phyloP scores from a whole-genome alignment of 2,113 vertebrate species.

The Caretta caretta region DNA sequence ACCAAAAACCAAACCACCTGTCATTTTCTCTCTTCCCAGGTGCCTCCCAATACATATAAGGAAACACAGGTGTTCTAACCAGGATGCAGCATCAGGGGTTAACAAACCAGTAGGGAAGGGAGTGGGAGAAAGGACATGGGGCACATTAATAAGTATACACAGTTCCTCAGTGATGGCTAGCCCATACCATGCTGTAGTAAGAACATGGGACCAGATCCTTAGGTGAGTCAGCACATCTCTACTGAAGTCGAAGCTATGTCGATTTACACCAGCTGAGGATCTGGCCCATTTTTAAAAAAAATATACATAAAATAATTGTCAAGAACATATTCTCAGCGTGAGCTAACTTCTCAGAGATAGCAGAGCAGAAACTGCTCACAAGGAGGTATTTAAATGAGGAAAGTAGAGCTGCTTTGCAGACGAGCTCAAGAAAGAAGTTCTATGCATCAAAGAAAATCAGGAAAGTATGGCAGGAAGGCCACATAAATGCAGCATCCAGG shows the following conservation, averaged over 20 bases:
- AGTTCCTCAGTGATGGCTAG: rapidly evolving
- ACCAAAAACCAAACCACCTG: not conserved
- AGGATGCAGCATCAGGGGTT: slow-evolving; percentile 7
- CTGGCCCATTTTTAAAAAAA: not conserved
- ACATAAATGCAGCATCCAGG: not conserved
- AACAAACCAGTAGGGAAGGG: not conserved
- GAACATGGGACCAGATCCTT: not conserved
- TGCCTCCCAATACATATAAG: slow-evolving; percentile 6
- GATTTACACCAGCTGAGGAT: not conserved
- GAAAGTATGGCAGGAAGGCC: not conserved
- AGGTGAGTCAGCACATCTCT: not conserved
- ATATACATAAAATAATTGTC: not conserved
- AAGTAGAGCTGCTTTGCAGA: not conserved
- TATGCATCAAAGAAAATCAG: not conserved
- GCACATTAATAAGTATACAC: not conserved
- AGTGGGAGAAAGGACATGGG: not conserved
- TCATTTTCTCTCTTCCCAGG: slow-evolving; percentile 6
- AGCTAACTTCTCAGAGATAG: not conserved
- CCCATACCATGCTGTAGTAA: not conserved
- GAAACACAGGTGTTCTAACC: slow-evolving; percentile 20
- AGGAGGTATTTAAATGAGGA: not conserved
- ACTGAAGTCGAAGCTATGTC: not conserved
- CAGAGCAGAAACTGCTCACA: not conserved
- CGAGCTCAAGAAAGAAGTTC: not conserved
- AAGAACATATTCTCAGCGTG: not conserved